phyloP scores from a whole-genome alignment of 2,113 vertebrate genomes.

The Urocitellus parryii region DNA sequence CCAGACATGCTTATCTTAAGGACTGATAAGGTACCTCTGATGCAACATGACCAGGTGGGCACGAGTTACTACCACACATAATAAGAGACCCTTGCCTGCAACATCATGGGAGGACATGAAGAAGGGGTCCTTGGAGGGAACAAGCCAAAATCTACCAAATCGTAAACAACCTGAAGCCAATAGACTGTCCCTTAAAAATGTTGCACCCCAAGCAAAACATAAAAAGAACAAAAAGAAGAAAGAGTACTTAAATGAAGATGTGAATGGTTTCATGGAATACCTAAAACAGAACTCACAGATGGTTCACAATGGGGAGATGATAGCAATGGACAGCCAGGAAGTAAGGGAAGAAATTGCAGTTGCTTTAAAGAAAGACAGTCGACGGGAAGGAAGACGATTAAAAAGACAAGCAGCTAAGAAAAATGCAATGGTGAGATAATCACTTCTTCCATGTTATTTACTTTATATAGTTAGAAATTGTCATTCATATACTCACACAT shows the following conservation, averaged over 20 bases:
- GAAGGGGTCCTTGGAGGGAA: background rate
- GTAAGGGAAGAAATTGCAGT: constrained; percentile 84
- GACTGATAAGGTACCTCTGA: background rate
- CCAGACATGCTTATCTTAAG: constrained; percentile 46
- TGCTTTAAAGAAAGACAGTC: constrained; percentile 90
- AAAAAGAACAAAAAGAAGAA: constrained; percentile 90
- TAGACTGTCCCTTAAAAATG: constrained; percentile 70
- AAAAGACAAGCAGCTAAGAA: constrained; percentile 92
- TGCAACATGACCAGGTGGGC: constrained; percentile 95
- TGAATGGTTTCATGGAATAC: constrained; percentile 94
- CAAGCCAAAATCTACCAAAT: background rate
- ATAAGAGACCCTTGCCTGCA: constrained; percentile 87
- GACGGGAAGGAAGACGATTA: constrained; percentile 91
- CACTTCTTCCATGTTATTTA: background rate
- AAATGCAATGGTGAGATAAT: constrained; percentile 91
- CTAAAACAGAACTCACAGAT: constrained; percentile 82
- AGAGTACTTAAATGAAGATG: constrained; percentile 90
- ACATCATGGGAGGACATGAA: constrained; percentile 93
- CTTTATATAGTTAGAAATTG: background rate
- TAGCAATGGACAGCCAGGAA: constrained; percentile 34
- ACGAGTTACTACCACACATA: constrained; percentile 87
- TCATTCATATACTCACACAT: background rate
- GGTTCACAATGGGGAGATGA: background rate
- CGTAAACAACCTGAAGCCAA: background rate
- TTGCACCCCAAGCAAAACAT: constrained; percentile 64